Base-by-base conservation (phyloP, 1,140 invertebrate species). In the Druon quercuslanigerum region DNA sequence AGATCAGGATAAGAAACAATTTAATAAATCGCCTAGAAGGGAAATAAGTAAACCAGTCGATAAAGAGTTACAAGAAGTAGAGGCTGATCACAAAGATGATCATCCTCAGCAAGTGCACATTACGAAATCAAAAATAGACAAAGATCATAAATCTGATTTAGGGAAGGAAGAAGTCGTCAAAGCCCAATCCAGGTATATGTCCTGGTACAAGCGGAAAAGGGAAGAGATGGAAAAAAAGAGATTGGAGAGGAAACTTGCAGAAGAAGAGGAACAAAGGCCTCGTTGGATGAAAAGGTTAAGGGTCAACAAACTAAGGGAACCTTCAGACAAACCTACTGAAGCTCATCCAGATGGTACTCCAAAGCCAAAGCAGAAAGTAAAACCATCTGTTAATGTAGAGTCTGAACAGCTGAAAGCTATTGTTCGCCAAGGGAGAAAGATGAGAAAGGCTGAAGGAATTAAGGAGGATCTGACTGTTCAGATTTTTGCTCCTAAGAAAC, bases 111-210 rank as follows among this genome's bases (percentile, higher is more conserved):
- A 66, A 40, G n/a, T 54, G 6, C 4, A 54, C 9, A 9, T 14
- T 14, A 9, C 19, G 14, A 54, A 56, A 20, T 25, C 16, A 25
- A 46, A 73, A 51, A 40, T 13, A 16, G 72, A 54, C 16, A 72
- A 72, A 9, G 17, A 72, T 13, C 11, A 1, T 19, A 72, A 19
- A 72, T 1, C 12, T 13, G 46, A 73, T 33, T 54, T 6, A 16
- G 51, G 25, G 33, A 33, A 19, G 7, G 71, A 51, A 14, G 51
- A 72, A 51, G 14, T 50, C n/a, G 16, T 52, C 14, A 85, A 88
- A 72, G 78, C 87, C 19, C 89, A 87, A 76, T 91, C 92, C 13
- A 87, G 92, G 19, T 93, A 93, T 75, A 93, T 93, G 92, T 91
- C 91, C 6, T 93, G 92, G 92, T 93, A 93, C 79, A 91, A 92